Conservation (phyloP, 2,113 vertebrate genomes). For the Callocephalon fimbriatum region DNA sequence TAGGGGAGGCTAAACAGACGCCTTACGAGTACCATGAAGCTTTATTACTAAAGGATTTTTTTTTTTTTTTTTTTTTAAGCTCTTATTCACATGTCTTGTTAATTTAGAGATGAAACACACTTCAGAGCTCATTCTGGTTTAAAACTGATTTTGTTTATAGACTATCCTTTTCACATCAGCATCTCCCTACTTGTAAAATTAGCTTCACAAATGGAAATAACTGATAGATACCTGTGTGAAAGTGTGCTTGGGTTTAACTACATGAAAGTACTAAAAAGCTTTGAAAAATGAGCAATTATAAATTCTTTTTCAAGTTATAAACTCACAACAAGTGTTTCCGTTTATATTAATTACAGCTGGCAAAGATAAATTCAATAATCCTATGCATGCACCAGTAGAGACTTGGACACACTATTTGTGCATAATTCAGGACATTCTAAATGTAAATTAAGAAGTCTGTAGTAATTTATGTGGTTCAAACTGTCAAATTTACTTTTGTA, state of each 20-base stretch:
- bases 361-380: neutral
- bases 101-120: neutral
- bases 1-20: fast-evolving
- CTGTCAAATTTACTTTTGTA: neutral
- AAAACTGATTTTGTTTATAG: neutral
- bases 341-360: neutral
- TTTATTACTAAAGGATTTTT: fast-evolving
- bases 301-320: neutral
- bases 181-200: neutral
- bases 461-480: neutral
- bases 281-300: neutral
- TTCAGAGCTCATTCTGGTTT: neutral
- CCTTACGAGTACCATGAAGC: neutral
- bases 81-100: neutral
- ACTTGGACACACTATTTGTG: neutral
- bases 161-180: neutral
- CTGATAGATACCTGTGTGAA: neutral
- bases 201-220: neutral
- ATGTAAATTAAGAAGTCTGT: neutral
- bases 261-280: neutral
- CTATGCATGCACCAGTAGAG: neutral
- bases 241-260: neutral
- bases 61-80: neutral
- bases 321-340: neutral
- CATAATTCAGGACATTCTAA: neutral